Evolutionary conservation across 2,888 invertebrate genomes (phyloP).

Genomic region (Dendrolimus pini): DNA sequence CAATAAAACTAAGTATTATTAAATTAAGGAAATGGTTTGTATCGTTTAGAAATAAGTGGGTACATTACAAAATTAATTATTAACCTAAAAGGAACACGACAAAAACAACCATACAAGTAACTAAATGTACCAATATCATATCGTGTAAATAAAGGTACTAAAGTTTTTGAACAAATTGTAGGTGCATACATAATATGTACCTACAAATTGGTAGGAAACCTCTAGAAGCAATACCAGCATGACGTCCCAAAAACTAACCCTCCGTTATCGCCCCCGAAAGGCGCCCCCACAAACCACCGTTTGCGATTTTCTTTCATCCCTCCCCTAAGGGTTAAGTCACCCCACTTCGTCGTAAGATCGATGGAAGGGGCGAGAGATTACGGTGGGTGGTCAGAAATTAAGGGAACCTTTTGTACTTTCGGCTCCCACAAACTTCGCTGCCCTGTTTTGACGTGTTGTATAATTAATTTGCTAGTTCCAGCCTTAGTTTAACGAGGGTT

Average conservation of each 20-base stretch:
- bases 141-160: too few species aligned
- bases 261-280: slow-evolving; percentile 35
- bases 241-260: slow-evolving; percentile 66
- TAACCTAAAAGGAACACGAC: too few species aligned
- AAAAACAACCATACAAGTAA: too few species aligned
- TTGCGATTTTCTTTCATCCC: slow-evolving; percentile 67
- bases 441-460: slow-evolving; percentile 73
- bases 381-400: slow-evolving; percentile 67
- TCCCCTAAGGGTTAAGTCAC: slow-evolving; percentile 62
- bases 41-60: too few species aligned
- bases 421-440: slow-evolving; percentile 56
- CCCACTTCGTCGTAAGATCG: slow-evolving; percentile 66
- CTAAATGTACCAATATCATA: too few species aligned
- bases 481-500: slow-evolving; percentile 62
- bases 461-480: slow-evolving; percentile 75
- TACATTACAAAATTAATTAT: too few species aligned
- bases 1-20: too few species aligned
- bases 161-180: too few species aligned
- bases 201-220: slow-evolving; percentile 7
- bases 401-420: slow-evolving; percentile 61
- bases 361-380: slow-evolving; percentile 66
- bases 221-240: slow-evolving; percentile 13
- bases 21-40: too few species aligned
- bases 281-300: slow-evolving; percentile 46
- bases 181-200: neutral